These are phyloP conservation scores for Eumerus sabulonum DNA, from an alignment of 2,888 invertebrate genomes.

Conservation along the genomic window DNA sequence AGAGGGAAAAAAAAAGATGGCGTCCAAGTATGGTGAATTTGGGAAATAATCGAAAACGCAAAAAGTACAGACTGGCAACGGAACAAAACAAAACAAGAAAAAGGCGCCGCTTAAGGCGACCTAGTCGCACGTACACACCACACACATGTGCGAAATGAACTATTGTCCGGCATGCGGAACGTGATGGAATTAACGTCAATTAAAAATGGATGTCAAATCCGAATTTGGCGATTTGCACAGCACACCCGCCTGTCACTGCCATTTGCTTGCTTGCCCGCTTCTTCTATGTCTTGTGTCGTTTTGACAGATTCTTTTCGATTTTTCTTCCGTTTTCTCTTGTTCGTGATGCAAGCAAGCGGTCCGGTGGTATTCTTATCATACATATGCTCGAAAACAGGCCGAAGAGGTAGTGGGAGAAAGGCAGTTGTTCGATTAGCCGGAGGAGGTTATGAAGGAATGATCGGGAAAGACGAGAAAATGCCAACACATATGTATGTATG, in stretches of 20 bases:
- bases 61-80: constrained; percentile 23
- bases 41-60: constrained; percentile 26
- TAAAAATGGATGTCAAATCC: constrained; percentile 55
- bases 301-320: constrained; percentile 5
- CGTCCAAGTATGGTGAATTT: constrained; percentile 48
- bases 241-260: too few relatives aligned
- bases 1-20: constrained; percentile 46
- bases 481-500: too few relatives aligned
- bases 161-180: constrained; percentile 36
- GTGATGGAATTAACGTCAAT: constrained; percentile 33
- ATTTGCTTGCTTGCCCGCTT: too few relatives aligned
- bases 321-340: too few relatives aligned
- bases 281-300: too few relatives aligned
- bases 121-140: too few relatives aligned
- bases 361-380: background rate
- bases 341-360: background rate
- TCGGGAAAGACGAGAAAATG: background rate
- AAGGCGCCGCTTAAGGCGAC: background rate
- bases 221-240: background rate
- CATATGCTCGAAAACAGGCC: too few relatives aligned
- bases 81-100: constrained; percentile 29
- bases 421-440: background rate
- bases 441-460: background rate
- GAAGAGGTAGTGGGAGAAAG: too few relatives aligned
- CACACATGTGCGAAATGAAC: background rate